Conservation (phyloP, 2,888 invertebrate species). For the Euclidia mi region DNA sequence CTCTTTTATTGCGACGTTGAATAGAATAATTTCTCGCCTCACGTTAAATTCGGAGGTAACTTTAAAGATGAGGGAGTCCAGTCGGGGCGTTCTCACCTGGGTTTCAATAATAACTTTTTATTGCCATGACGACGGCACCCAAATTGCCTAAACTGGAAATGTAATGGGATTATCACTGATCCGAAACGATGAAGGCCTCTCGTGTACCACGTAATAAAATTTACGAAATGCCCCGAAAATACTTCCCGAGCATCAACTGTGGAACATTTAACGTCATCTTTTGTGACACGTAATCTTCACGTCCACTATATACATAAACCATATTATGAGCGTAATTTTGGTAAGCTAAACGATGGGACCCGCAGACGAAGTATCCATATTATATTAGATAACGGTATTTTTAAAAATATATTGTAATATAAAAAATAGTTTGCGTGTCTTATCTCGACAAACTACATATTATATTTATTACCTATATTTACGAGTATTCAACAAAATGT, state of each 20-base stretch:
- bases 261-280: conserved; percentile 60
- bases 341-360: background rate
- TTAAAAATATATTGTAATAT: background rate
- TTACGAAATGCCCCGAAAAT: conserved; percentile 70
- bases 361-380: background rate
- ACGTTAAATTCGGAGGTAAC: conserved; percentile 33
- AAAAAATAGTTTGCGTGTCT: background rate
- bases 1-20: conserved; percentile 31
- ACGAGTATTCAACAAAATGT: background rate
- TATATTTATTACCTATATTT: background rate
- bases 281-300: conserved; percentile 37
- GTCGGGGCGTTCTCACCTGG: too few species aligned
- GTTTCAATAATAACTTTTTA: too few species aligned
- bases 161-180: conserved; percentile 83
- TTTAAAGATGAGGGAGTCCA: conserved; percentile 44
- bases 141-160: conserved; percentile 79
- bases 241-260: conserved; percentile 55
- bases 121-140: conserved; percentile 72
- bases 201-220: conserved; percentile 77
- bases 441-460: too few species aligned
- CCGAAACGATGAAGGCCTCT: conserved; percentile 77
- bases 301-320: conserved; percentile 9
- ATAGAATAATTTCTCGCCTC: conserved; percentile 41
- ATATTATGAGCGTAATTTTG: background rate
- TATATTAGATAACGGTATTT: background rate